Evolutionary conservation across 2,888 invertebrate genomes (phyloP).

Genomic region (Epistrophella euchroma): DNA sequence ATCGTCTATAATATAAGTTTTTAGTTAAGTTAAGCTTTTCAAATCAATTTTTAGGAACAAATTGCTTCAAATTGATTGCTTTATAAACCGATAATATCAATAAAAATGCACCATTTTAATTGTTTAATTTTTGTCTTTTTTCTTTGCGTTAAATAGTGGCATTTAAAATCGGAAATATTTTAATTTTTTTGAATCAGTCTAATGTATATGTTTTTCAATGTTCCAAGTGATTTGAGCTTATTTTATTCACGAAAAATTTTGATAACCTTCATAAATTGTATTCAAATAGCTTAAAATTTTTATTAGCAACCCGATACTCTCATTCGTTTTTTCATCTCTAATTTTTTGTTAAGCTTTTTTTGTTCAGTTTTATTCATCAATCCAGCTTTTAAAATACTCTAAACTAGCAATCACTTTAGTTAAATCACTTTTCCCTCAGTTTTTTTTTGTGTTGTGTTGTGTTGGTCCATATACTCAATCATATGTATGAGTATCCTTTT

Average conservation of each 20-base stretch:
- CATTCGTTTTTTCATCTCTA: neutral
- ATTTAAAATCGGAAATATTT: too few relatives aligned
- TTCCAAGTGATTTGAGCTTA: conserved; percentile 15
- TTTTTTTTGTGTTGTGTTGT: neutral
- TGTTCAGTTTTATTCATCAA: conserved; percentile 60
- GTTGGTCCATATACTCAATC: neutral
- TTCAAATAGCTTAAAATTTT: conserved; percentile 40
- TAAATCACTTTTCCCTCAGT: conserved; percentile 54
- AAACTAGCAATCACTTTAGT: conserved; percentile 71
- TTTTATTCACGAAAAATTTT: conserved; percentile 33
- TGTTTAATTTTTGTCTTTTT: too few relatives aligned
- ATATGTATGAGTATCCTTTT: conserved; percentile 15
- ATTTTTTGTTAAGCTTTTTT: conserved; percentile 9
- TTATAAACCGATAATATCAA: too few relatives aligned
- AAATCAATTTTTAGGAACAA: too few relatives aligned
- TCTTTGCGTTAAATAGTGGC: too few relatives aligned
- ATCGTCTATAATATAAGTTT: too few relatives aligned
- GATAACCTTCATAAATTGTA: conserved; percentile 18
- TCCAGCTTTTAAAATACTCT: conserved; percentile 55
- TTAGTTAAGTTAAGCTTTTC: too few relatives aligned
- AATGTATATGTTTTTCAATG: conserved; percentile 35
- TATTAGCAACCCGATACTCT: neutral
- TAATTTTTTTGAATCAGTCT: too few relatives aligned
- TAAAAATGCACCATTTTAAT: too few relatives aligned
- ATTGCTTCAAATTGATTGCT: too few relatives aligned